Evolutionary conservation across 2,888 invertebrate species (phyloP), one percentile per base, ranked within the genome.

Genomic region (Parnassius glacialis): DNA sequence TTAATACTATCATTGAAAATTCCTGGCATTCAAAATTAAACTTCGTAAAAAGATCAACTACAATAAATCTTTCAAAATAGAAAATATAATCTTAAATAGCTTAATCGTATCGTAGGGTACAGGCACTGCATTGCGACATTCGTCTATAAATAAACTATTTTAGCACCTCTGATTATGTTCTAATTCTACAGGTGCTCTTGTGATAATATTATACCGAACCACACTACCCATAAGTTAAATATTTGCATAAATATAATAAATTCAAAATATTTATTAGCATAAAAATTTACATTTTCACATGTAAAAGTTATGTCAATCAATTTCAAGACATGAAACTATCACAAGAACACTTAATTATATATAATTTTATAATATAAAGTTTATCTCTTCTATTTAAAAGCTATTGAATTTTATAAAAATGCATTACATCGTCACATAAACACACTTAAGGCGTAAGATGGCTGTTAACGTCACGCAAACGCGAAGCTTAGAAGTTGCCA

Each of bases 401-500:
- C 65, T 67, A 56, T 65, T 68, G 63, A 54, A 47, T 61, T 68
- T 68, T 66, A 64, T 56, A 59, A 62, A 64, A 61, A 64, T 63
- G 57, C 64, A 54, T 55, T 61, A 34, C 34, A 34, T 56, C 50
- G 44, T 65, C 64, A 64, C 50, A 53, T 59, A 61, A 67, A 62
- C 52, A 65, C 64, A 68, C 56, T 66, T 51, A 56, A 66, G 64
- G 67, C 67, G 55, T 62, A 62, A 62, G 62, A 70, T 60, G 52
- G 48, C 64, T 45, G 61, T 66, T 65, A 70, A 70, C 71, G 71
- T 58, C 59, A 52, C 61, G 65, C 64, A 50, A 65, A 65, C 67
- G 53, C 74, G 68, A 71, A 82, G 84, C 83, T 76, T 76, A 90
- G 65, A 86, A 87, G 68, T 92, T 92, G 65, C 92, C 92, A 59